Base-by-base conservation (phyloP, 2,797 vertebrate species). In the Chelidonichthys spinosus region DNA sequence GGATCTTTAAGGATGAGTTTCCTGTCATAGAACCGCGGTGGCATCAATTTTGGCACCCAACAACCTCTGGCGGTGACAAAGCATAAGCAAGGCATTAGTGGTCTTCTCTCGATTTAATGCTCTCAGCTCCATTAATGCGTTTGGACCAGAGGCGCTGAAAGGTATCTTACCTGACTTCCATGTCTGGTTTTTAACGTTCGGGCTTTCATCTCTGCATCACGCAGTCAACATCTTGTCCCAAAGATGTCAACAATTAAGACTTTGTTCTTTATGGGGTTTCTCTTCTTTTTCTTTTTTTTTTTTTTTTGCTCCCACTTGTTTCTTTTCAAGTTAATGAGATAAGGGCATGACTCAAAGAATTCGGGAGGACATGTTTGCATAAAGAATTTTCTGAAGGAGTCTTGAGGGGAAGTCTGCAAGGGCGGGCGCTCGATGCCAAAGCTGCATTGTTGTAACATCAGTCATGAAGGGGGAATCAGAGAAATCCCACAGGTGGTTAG, bases 371-470 rank as follows among this genome's bases (percentile, higher is more conserved):
- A 60, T 89, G 72, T 78, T 89, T 84, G 65, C 63, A 33, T 79
- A 63, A 90, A 83, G 89, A 92, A 89, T 82, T 82, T 25, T 90
- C 80, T 64, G 63, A 93, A 86, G 85, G 88, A 91, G 86, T 90
- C 58, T 78, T 25, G 25, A 65, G 84, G 73, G 67, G 69, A 77
- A 82, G 76, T 69, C 78, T 76, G 76, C 63, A 79, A 25, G 78
- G 65, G 63, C 14, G 37, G 63, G 58, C 15, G 11, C 62, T 87
- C 86, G 9, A 11, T 82, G 70, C 85, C 84, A 90, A 25, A 77
- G 74, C 76, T 81, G 59, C 81, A 68, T 85, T 82, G 79, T 82
- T 84, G 82, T 44, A 78, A 69, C 84, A 65, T 72, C 79, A 76
- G 74, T 82, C 83, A 74, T 74, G 70, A 67, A 47, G 69, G 36